phyloP scores from a whole-genome alignment of 2,888 invertebrate species.

The Hesperia comma region DNA sequence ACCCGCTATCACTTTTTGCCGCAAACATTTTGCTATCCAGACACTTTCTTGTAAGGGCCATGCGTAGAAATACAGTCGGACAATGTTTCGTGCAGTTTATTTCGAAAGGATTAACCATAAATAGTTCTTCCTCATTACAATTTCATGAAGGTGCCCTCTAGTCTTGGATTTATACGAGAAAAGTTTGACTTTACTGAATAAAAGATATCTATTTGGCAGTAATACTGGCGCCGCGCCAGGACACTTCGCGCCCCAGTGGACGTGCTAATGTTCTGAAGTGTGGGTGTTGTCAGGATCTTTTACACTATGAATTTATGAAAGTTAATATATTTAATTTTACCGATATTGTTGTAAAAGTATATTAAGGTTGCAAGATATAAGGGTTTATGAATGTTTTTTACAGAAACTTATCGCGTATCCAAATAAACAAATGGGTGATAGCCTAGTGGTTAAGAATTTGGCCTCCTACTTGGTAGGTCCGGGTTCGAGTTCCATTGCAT shows the following conservation, averaged over 20 bases:
- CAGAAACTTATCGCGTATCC: too few relatives aligned
- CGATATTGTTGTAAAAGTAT: neutral
- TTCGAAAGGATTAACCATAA: slow-evolving; percentile 82
- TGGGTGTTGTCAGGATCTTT: slow-evolving; percentile 41
- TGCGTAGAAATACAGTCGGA: slow-evolving; percentile 66
- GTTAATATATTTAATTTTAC: slow-evolving; percentile 18
- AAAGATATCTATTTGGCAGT: slow-evolving; percentile 80
- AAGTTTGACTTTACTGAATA: slow-evolving; percentile 82
- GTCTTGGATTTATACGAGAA: slow-evolving; percentile 78
- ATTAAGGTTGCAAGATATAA: too few relatives aligned
- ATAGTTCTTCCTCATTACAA: slow-evolving; percentile 80
- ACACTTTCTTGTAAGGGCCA: slow-evolving; percentile 64
- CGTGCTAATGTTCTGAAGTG: slow-evolving; percentile 36
- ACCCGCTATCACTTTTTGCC: slow-evolving; percentile 58
- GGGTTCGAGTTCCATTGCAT: too few relatives aligned
- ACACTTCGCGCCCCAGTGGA: slow-evolving; percentile 58
- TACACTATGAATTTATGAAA: slow-evolving; percentile 38
- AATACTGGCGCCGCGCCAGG: slow-evolving; percentile 69
- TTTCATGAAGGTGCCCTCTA: slow-evolving; percentile 78
- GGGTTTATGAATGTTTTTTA: too few relatives aligned
- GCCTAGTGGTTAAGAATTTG: too few relatives aligned
- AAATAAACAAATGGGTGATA: too few relatives aligned
- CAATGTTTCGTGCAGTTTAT: slow-evolving; percentile 72
- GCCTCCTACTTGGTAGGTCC: too few relatives aligned
- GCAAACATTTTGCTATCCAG: slow-evolving; percentile 58